Evolutionary conservation across 1,140 invertebrate species (phyloP), one percentile per base, ranked within the genome.

Genomic region (Drosophila santomea): DNA sequence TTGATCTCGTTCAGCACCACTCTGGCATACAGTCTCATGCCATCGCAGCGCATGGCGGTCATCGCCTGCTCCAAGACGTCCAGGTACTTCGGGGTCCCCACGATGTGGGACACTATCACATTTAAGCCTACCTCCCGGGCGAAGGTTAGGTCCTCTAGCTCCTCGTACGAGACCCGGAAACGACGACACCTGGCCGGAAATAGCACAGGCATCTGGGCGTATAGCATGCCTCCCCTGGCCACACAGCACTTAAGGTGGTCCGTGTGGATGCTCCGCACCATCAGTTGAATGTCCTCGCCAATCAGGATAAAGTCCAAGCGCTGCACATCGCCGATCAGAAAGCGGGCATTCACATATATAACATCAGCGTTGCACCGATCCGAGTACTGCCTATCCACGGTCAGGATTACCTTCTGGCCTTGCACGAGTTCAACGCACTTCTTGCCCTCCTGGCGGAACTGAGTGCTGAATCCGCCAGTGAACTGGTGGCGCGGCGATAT

Each of bases 101-200:
- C 32, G 7, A 90, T 67, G 35, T 86, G 25, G 7, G 84, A 90
- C 4, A 92, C 56, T 0, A 92, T 63, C 38, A 91, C 78, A 48
- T 91, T 89, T 2, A 92, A 45, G 7, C 91, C 91, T 25, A 82
- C 83, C 43, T 91, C 89, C 2, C 75, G 77, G 17, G 78, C 77
- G 45, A 92, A 92, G 4, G 91, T 91, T 5, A 91, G 56, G 25
- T 92, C 91, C 63, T 92, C 91, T 6, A 92, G 45, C 43, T 92
- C 91, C 48, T 92, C 91, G 28, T 80, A 69, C 5, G 91, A 92
- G 0, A 91, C 17, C 4, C 52, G 61, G 55, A 58, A 81, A 0
- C 66, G 73, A 2, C 51, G 32, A 47, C 90, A 91, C 5, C 78
- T 74, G 1, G 52, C 25, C 0, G 91, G 91, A 3, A 92, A 88